A percentile compares a stretch with the other conserved stretches of the same genome.
Conservation (phyloP, 2,797 vertebrate genomes). For the Rhinophrynus dorsalis region DNA sequence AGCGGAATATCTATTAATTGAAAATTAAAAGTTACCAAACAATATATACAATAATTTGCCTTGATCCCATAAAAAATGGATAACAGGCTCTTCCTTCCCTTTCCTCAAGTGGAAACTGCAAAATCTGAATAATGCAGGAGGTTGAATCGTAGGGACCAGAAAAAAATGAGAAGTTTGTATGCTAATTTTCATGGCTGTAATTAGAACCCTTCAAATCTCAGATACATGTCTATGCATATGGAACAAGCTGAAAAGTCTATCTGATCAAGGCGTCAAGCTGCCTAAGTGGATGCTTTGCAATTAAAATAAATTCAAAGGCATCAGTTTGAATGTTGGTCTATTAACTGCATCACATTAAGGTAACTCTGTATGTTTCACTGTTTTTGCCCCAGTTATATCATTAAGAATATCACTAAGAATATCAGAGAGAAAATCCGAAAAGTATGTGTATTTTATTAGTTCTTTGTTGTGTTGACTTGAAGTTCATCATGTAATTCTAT, state of each 20-base stretch:
- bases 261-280: conserved; percentile 19
- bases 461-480: no score
- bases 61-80: no score
- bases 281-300: conserved; percentile 32
- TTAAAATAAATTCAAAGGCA: conserved; percentile 26
- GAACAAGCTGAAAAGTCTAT: conserved; percentile 4
- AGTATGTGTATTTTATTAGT: no score
- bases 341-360: not conserved
- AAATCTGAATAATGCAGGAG: conserved; percentile 1
- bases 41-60: no score
- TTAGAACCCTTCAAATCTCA: conserved; percentile 18
- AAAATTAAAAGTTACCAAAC: no score
- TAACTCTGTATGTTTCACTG: not conserved
- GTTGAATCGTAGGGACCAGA: not conserved
- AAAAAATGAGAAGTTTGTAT: not conserved
- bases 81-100: not conserved
- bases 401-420: no score
- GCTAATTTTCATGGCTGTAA: conserved; percentile 27
- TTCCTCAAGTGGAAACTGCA: not conserved
- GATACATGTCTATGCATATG: conserved; percentile 32
- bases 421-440: no score
- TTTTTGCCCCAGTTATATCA: no score
- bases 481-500: no score
- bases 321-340: conserved; percentile 3
- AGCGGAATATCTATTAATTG: no score